Conservation (phyloP, 2,113 vertebrate genomes). For the Lamprologus tigripictilis region DNA sequence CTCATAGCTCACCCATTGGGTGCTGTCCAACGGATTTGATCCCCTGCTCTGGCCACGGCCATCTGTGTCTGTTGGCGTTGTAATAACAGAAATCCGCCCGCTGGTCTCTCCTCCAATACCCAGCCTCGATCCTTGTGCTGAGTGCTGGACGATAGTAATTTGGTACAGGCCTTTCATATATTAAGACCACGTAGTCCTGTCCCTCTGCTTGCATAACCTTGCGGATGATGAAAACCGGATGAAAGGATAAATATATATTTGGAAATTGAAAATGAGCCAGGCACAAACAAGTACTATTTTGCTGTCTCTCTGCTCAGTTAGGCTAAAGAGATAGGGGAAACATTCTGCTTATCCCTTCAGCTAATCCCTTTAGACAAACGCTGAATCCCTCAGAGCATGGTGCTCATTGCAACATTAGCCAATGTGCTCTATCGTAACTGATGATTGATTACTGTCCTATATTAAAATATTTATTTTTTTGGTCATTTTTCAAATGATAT, state of each 20-base stretch:
- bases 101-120: conserved; percentile 46
- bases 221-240: conserved; percentile 47
- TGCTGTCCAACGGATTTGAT: conserved; percentile 58
- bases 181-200: background rate
- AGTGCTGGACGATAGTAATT: conserved; percentile 36
- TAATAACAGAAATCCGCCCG: conserved; percentile 47
- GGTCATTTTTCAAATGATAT: background rate
- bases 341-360: conserved; percentile 53
- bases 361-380: conserved; percentile 62
- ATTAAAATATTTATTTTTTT: background rate
- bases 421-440: background rate
- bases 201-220: conserved; percentile 38
- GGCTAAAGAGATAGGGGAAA: conserved; percentile 51
- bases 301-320: conserved; percentile 31
- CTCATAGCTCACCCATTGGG: conserved; percentile 56
- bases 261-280: conserved; percentile 46
- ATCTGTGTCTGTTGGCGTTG: conserved; percentile 55
- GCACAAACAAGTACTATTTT: conserved; percentile 41
- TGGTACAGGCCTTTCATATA: conserved; percentile 19
- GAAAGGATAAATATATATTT: conserved; percentile 50
- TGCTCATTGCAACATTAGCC: conserved; percentile 29
- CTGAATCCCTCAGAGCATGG: conserved; percentile 52
- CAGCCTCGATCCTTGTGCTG: background rate
- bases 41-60: conserved; percentile 43
- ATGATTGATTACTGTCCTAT: conserved; percentile 20